Evolutionary conservation across 1,140 invertebrate species (phyloP), one percentile per base, ranked within the genome.

Genomic region (Brachionus calyciflorus): DNA sequence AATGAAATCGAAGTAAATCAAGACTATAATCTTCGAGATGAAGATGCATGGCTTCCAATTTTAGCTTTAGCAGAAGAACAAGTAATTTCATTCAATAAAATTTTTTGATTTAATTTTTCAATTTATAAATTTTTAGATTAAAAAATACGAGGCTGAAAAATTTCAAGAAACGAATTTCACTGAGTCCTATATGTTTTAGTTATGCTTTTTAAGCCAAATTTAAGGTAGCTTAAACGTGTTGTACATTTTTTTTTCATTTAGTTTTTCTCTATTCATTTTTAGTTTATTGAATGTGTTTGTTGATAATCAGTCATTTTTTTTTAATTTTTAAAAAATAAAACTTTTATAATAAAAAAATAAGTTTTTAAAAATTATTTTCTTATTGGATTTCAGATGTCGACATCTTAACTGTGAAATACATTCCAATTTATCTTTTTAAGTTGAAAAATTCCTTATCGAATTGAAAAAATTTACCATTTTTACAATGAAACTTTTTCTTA

Each of bases 21-120:
- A 19, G 65, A 70, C 17, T 70, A 70, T 48, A 49, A 48, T 70
- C 28, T 70, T 10, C 49, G 9, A 73, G 69, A 73, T 12, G 69
- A 73, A 73, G 69, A 73, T 55, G 69, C 69, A 40, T 73, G 69
- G 69, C 12, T 73, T 30, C 69, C 69, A 40, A 73, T 73, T 51
- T 73, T 73, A 37, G 51, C 33, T 1, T 14, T 73, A 33, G 69
- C 51, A n/a, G 69, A 73, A 73, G 69, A 73, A 51, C 69, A 73
- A 53, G 69, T 73, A 49, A 46, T 30, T 19, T 70, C n/a, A n/a
- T n/a, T n/a, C n/a, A n/a, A n/a, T n/a, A n/a, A n/a, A n/a, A n/a
- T n/a, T n/a, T n/a, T n/a, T n/a, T n/a, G n/a, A n/a, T n/a, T n/a
- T n/a, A n/a, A 37, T 17, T 28, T 51, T 30, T 28, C 24, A 10